Conservation (phyloP, 1,140 invertebrate genomes). For the Helicorthomorpha holstii region DNA sequence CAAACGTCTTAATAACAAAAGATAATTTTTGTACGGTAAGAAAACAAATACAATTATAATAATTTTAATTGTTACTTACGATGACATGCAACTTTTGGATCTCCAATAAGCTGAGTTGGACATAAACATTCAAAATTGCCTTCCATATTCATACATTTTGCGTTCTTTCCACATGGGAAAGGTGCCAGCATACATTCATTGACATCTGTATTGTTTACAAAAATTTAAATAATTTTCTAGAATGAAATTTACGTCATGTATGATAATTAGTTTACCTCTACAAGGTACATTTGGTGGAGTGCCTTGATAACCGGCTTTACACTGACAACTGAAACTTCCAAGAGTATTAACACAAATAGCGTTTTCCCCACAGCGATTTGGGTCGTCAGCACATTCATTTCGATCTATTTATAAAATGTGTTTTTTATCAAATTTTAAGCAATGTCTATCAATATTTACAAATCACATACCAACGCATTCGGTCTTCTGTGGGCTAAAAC, state of each 20-base stretch:
- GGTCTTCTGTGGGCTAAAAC: conserved; percentile 10
- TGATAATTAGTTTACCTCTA: conserved; percentile 36
- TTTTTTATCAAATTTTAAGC: too few relatives aligned
- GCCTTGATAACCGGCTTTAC: conserved; percentile 66
- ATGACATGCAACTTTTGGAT: conserved; percentile 21
- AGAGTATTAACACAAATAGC: conserved; percentile 64
- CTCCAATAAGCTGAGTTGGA: conserved; percentile 20
- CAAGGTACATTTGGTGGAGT: conserved; percentile 58
- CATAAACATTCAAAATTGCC: conserved; percentile 23
- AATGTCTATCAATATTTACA: too few relatives aligned
- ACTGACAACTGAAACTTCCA: conserved; percentile 72
- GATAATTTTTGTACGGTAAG: too few relatives aligned
- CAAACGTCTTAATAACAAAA: conserved; percentile 80
- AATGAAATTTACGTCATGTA: too few relatives aligned
- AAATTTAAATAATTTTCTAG: too few relatives aligned
- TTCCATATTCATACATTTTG: conserved; percentile 22
- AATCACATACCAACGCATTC: background rate
- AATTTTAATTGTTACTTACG: conserved; percentile 17
- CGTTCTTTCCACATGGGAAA: conserved; percentile 25
- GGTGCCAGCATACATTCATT: conserved; percentile 26
- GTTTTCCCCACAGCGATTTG: conserved; percentile 57
- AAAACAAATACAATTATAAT: conserved; percentile 2
- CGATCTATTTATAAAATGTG: too few relatives aligned
- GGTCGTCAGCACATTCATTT: conserved; percentile 20
- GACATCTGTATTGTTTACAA: conserved; percentile 19